Percentiles rank a stretch among this genome's conserved stretches.
Evolutionary conservation across 2,888 invertebrate species (phyloP).

Genomic region (Siphlonurus alternatus): DNA sequence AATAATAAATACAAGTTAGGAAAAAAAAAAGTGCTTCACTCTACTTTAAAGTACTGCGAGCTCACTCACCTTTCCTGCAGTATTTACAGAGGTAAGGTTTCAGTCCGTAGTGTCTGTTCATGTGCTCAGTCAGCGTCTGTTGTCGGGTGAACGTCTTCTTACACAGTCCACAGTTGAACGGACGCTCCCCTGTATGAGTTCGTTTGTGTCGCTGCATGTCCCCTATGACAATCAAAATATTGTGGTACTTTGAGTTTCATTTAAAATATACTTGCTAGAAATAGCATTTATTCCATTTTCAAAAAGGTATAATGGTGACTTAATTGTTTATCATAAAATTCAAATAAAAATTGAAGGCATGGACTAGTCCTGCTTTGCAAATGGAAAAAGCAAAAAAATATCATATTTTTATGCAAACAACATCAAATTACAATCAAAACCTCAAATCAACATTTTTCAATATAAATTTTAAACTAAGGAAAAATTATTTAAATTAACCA

Average conservation of each 20-base stretch:
- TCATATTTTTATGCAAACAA: too few species aligned
- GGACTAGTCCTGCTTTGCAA: too few species aligned
- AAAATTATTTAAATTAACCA: too few species aligned
- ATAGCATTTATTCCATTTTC: not conserved
- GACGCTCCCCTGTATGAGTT: slow-evolving; percentile 25
- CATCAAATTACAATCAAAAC: too few species aligned
- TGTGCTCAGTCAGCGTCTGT: slow-evolving; percentile 26
- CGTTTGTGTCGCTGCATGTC: slow-evolving; percentile 24
- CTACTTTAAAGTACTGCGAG: not conserved
- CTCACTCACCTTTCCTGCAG: slow-evolving; percentile 20
- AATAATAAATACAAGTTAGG: not conserved
- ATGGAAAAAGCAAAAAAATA: slow-evolving; percentile 6
- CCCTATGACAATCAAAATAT: slow-evolving; percentile 16
- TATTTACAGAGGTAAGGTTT: slow-evolving; percentile 24
- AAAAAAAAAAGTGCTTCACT: not conserved
- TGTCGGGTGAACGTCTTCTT: slow-evolving; percentile 25
- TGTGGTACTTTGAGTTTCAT: not conserved
- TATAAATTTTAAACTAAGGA: too few species aligned
- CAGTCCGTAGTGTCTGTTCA: slow-evolving; percentile 24
- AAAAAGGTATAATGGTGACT: too few species aligned
- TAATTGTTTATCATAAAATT: too few species aligned
- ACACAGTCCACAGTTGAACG: slow-evolving; percentile 24
- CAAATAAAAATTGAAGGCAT: not conserved
- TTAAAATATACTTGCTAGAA: not conserved
- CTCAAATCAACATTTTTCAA: too few species aligned